Conservation (phyloP, 2,797 vertebrate species). For the Melanotaenia nigrans region DNA sequence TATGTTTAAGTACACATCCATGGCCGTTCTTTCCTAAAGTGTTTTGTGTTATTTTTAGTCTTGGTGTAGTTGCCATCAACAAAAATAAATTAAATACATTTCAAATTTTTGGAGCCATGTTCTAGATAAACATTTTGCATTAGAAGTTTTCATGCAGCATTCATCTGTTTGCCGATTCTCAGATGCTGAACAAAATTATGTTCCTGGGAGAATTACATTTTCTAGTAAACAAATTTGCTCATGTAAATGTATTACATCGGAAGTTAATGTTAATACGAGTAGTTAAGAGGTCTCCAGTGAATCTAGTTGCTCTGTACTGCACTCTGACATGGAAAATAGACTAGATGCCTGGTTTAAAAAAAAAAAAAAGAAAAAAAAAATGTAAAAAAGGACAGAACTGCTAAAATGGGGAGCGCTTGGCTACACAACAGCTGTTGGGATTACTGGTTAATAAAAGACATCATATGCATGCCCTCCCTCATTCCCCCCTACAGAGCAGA, state of each 20-base stretch:
- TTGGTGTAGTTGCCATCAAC: not conserved
- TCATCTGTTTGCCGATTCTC: constrained; percentile 9
- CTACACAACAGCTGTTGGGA: constrained; percentile 82
- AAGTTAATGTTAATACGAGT: constrained; percentile 27
- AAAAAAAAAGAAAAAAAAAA: constrained; percentile 28
- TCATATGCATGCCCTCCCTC: constrained; percentile 58
- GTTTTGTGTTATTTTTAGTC: not conserved
- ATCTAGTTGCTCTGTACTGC: constrained; percentile 46
- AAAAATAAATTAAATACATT: not conserved
- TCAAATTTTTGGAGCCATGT: not conserved
- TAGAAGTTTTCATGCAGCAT: not conserved
- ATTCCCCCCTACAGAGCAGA: constrained; percentile 63
- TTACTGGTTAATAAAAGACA: constrained; percentile 80
- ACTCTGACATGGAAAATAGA: constrained; percentile 30
- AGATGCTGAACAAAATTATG: constrained; percentile 25
- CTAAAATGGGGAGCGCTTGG: constrained; percentile 33
- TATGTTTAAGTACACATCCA: not conserved
- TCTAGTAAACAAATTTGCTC: constrained; percentile 23
- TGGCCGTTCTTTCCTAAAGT: not conserved
- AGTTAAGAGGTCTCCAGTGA: constrained; percentile 60
- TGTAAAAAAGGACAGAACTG: constrained; percentile 18
- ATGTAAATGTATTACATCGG: constrained; percentile 40
- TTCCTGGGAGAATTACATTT: constrained; percentile 5
- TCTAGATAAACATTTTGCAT: constrained; percentile 12
- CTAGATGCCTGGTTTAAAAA: constrained; percentile 29